phyloP scores from a whole-genome alignment of 2,888 invertebrate species.

The Tetropium fuscum region DNA sequence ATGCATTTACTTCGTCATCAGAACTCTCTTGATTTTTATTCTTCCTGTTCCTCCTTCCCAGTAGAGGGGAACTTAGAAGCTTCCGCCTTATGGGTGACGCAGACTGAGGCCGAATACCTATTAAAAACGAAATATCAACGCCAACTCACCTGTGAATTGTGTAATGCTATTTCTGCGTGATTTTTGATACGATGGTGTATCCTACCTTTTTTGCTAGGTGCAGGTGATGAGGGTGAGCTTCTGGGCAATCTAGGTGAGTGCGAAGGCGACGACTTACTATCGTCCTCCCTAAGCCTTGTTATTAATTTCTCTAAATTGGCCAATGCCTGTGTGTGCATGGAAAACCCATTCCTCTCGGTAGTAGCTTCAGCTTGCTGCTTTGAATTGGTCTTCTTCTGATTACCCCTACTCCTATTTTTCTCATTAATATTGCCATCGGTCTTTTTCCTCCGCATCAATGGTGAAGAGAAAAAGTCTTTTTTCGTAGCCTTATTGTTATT shows the following conservation, averaged over 20 bases:
- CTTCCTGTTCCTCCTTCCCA: slow-evolving; percentile 80
- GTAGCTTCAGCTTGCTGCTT: slow-evolving; percentile 33
- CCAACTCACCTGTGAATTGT: not conserved
- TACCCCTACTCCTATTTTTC: slow-evolving; percentile 53
- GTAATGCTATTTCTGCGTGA: not conserved
- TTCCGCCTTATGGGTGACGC: slow-evolving; percentile 84
- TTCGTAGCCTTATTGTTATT: slow-evolving; percentile 57
- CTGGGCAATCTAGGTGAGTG: slow-evolving; percentile 75
- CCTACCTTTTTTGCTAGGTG: slow-evolving; percentile 74
- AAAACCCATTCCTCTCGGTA: slow-evolving; percentile 50
- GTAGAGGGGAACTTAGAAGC: slow-evolving; percentile 85
- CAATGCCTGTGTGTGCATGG: slow-evolving; percentile 68
- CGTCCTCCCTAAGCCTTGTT: slow-evolving; percentile 70
- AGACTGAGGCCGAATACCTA: slow-evolving; percentile 78
- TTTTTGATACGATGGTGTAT: not conserved
- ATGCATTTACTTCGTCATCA: slow-evolving; percentile 79
- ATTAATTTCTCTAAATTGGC: slow-evolving; percentile 72
- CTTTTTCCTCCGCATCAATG: slow-evolving; percentile 64
- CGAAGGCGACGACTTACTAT: slow-evolving; percentile 67
- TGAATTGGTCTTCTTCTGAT: slow-evolving; percentile 49
- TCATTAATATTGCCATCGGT: slow-evolving; percentile 48
- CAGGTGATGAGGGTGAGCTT: slow-evolving; percentile 82
- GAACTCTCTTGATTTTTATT: slow-evolving; percentile 81
- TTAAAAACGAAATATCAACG: not conserved
- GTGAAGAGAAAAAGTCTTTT: slow-evolving; percentile 64